A percentile compares a stretch with the other conserved stretches of the same genome.
Conservation (phyloP, 1,140 invertebrate species). For the Drosophila nigromelanica region DNA sequence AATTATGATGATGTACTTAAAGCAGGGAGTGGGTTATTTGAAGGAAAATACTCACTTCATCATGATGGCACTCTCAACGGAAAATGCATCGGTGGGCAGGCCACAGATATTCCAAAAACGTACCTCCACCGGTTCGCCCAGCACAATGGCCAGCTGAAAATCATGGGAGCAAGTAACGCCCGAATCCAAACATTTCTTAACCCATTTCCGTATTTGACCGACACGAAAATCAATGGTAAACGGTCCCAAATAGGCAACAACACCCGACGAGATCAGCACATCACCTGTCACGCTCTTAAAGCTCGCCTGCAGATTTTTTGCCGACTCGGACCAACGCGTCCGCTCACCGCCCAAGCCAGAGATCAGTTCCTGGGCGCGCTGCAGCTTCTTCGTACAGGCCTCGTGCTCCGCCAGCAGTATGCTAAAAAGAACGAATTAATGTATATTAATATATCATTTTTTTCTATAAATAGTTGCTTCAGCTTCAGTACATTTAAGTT, state of each 20-base stretch:
- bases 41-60: conserved; percentile 86
- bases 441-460: too few relatives aligned
- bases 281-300: conserved; percentile 90
- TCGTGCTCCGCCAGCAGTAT: conserved; percentile 92
- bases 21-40: neutral
- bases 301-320: conserved; percentile 89
- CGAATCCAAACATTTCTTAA: conserved; percentile 86
- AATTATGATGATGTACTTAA: neutral
- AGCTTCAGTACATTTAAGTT: too few relatives aligned
- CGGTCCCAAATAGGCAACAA: conserved; percentile 95
- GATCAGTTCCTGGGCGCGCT: conserved; percentile 96
- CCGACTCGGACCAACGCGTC: conserved; percentile 91
- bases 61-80: conserved; percentile 96
- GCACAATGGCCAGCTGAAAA: conserved; percentile 90
- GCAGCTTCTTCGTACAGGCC: conserved; percentile 94
- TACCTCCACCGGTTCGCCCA: conserved; percentile 94
- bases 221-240: conserved; percentile 92
- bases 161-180: conserved; percentile 90
- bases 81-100: conserved; percentile 94
- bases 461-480: too few relatives aligned
- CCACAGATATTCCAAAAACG: conserved; percentile 96
- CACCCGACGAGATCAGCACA: conserved; percentile 93
- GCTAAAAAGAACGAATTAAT: conserved; percentile 79
- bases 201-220: conserved; percentile 89
- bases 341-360: conserved; percentile 93